Base-by-base conservation (phyloP, 2,797 vertebrate genomes). In the Channa striata region DNA sequence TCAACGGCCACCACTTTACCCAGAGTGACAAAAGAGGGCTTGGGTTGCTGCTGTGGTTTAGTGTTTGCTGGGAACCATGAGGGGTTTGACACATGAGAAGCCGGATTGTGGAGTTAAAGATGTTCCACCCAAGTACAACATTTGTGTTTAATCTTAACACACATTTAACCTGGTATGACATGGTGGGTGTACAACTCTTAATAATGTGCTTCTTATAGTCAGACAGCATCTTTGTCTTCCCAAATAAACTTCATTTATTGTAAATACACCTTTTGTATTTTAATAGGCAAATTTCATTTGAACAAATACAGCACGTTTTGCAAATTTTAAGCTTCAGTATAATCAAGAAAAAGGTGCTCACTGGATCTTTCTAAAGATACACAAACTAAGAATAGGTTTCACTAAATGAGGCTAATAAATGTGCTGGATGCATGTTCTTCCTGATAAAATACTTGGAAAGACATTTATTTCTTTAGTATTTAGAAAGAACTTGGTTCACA, bases 1-100 rank as follows among this genome's bases (percentile, higher is more conserved):
- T 95, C 93, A 90, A 71, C 93, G 77, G 66, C 87, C 79, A 83
- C 91, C 93, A 94, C 93, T 94, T 94, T 91, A 92, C 71, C 64
- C 69, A 19, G 11, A 74, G 78, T 78, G 77, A 93, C 91, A 93
- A 94, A 94, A 90, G 91, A 83, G 40, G 79, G 72, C 70, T 94
- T 87, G 13, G 78, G 86, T 95, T 94, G 81, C 93, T 60, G 68
- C 67, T 50, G 82, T 69, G 79, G 71, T 83, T 72, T 59, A 59
- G 81, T 88, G 72, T 93, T 91, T 87, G 81, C 64, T 72, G 70
- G 77, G 72, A 81, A 77, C 86, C 71, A 58, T 65, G 65, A 75
- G 77, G 79, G 61, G 80, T 80, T 64, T 69, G 85, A 86, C 88
- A 85, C 77, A 42, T 11, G 63, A 81, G 70, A 72, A 50, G 48